Percentiles rank a stretch among this genome's conserved stretches.
These are phyloP conservation scores for Lysandra bellargus DNA, from an alignment of 2,888 invertebrate species.

Conservation along the genomic window DNA sequence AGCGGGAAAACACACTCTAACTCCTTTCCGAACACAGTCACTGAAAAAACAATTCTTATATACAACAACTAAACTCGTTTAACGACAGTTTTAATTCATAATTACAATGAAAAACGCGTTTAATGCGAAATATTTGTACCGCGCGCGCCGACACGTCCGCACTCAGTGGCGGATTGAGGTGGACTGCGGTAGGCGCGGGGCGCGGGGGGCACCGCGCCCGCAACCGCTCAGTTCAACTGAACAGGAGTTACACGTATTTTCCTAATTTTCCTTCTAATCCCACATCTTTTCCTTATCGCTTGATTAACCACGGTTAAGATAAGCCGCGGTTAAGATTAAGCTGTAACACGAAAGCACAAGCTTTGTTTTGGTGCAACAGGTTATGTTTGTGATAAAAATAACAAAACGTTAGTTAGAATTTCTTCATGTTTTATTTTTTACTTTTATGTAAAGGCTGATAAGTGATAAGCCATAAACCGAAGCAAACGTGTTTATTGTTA, in stretches of 20 bases:
- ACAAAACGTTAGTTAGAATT: neutral
- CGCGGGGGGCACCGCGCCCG: conserved; percentile 43
- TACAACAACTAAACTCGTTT: conserved; percentile 30
- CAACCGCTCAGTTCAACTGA: conserved; percentile 47
- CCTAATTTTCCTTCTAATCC: neutral
- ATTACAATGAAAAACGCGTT: conserved; percentile 37
- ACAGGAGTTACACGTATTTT: conserved; percentile 32
- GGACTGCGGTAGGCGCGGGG: conserved; percentile 55
- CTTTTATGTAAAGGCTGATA: no score
- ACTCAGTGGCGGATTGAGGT: conserved; percentile 43
- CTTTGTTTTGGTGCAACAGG: neutral
- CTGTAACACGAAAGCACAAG: neutral
- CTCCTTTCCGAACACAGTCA: conserved; percentile 38
- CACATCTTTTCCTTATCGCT: conserved; percentile 20
- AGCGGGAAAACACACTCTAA: conserved; percentile 39
- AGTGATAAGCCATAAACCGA: no score
- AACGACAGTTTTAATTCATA: conserved; percentile 46
- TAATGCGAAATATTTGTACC: conserved; percentile 34
- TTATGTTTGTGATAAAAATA: neutral
- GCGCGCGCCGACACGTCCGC: conserved; percentile 41
- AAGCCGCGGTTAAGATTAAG: neutral
- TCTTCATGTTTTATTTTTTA: neutral
- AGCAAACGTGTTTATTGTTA: no score
- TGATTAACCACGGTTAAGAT: conserved; percentile 1
- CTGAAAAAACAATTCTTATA: conserved; percentile 32